Percentiles rank a stretch among this genome's conserved stretches.
Conservation (phyloP, 2,888 invertebrate genomes). For the Drosophila mimica region DNA sequence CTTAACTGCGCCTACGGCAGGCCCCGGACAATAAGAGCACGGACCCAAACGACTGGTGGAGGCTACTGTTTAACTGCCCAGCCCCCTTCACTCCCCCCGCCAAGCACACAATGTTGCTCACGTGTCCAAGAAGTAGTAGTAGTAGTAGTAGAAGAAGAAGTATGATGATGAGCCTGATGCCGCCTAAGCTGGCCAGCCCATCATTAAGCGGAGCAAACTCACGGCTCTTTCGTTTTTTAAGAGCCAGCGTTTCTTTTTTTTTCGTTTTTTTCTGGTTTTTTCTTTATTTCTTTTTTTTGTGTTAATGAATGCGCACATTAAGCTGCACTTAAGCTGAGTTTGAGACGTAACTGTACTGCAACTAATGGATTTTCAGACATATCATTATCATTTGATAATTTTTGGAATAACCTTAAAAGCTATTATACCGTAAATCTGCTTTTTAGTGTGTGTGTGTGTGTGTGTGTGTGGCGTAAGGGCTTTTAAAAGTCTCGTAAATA, state of each 20-base stretch:
- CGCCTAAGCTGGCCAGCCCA: conserved; percentile 50
- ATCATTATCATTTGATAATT: conserved; percentile 37
- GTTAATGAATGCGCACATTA: conserved; percentile 64
- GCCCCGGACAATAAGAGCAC: conserved; percentile 12
- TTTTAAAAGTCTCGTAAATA: conserved; percentile 16
- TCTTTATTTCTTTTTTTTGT: conserved; percentile 2
- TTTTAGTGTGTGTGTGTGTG: neutral
- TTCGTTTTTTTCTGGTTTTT: neutral
- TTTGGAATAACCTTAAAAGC: conserved; percentile 15
- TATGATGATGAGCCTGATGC: conserved; percentile 61
- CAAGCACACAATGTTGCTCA: neutral
- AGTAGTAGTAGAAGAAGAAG: conserved; percentile 31
- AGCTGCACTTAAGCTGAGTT: conserved; percentile 61
- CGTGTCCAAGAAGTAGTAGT: conserved; percentile 4
- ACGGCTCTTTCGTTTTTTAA: neutral
- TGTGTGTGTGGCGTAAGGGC: conserved; percentile 29
- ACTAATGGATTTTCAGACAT: conserved; percentile 55
- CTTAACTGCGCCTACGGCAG: conserved; percentile 53
- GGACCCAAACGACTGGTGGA: conserved; percentile 9
- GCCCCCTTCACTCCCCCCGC: neutral
- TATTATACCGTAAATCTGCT: conserved; percentile 7
- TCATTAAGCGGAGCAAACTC: conserved; percentile 44
- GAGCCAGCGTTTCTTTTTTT: conserved; percentile 20
- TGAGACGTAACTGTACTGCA: conserved; percentile 51
- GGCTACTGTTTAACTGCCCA: conserved; percentile 33